These are phyloP conservation scores for Fulmarus glacialis DNA, from an alignment of 2,113 vertebrate genomes.

Conservation along the genomic window DNA sequence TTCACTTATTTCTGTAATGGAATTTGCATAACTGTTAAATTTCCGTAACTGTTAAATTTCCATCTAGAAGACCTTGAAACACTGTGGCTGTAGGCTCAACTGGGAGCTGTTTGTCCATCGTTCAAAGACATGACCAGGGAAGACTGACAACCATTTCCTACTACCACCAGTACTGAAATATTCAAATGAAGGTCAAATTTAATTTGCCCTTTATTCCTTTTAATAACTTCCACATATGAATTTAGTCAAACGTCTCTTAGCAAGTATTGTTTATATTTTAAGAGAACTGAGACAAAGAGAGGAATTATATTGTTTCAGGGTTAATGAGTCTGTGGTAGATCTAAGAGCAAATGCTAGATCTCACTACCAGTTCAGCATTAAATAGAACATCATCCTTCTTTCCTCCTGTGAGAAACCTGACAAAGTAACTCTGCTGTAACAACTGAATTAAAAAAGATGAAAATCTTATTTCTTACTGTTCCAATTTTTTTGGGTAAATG, in stretches of 20 bases:
- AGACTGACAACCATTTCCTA: not conserved
- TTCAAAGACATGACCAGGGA: rapidly evolving
- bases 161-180: not conserved
- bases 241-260: not conserved
- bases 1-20: not conserved
- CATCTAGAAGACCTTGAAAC: not conserved
- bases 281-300: not conserved
- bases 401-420: not conserved
- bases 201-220: not conserved
- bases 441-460: not conserved
- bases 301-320: not conserved
- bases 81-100: not conserved
- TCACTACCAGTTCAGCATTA: not conserved
- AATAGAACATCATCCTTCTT: not conserved
- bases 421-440: not conserved
- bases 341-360: not conserved
- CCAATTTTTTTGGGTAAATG: not conserved
- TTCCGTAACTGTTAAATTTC: not conserved
- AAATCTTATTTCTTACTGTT: not conserved
- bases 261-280: not conserved
- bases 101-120: not conserved
- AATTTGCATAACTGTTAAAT: not conserved
- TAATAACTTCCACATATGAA: not conserved
- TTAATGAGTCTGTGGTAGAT: not conserved
- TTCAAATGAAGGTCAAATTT: not conserved